These are phyloP conservation scores for Limanda limanda DNA, from an alignment of 2,113 vertebrate species.

Conservation along the genomic window DNA sequence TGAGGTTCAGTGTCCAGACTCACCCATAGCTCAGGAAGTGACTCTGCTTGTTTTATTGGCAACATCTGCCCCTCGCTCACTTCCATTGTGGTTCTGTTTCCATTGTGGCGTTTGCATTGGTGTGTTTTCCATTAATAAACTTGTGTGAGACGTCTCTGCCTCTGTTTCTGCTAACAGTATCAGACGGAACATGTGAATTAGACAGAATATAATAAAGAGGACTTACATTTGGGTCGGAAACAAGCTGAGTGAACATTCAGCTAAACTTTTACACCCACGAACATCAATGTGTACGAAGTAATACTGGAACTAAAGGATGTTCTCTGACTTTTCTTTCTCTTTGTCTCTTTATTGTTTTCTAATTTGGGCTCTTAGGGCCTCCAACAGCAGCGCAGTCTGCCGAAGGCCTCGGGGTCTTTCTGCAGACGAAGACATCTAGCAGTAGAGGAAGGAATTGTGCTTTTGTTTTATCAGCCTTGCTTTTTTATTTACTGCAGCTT, in stretches of 20 bases:
- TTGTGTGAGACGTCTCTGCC: too few species aligned
- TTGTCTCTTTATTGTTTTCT: slow-evolving; percentile 1
- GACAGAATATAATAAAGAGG: too few species aligned
- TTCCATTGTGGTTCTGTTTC: too few species aligned
- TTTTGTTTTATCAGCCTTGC: not conserved
- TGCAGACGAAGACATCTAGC: not conserved
- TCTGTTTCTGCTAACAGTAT: not conserved
- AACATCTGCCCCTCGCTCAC: too few species aligned
- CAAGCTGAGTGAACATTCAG: not conserved
- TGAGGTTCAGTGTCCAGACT: not conserved
- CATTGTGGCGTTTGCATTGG: too few species aligned
- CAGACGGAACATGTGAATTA: not conserved
- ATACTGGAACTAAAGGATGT: not conserved
- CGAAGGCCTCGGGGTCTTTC: not conserved
- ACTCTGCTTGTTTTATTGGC: too few species aligned
- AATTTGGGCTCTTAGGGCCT: not conserved
- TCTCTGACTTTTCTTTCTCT: not conserved
- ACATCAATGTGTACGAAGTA: not conserved
- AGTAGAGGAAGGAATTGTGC: not conserved
- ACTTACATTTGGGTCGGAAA: not conserved
- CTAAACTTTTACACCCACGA: not conserved
- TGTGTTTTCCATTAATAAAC: too few species aligned
- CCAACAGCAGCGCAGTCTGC: slow-evolving; percentile 9
- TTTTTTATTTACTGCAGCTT: slow-evolving; percentile 8
- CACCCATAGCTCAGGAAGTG: too few species aligned